Percentiles rank a stretch among this genome's conserved stretches.
These are phyloP conservation scores for Bombylius major DNA, from an alignment of 2,888 invertebrate species.

Conservation along the genomic window DNA sequence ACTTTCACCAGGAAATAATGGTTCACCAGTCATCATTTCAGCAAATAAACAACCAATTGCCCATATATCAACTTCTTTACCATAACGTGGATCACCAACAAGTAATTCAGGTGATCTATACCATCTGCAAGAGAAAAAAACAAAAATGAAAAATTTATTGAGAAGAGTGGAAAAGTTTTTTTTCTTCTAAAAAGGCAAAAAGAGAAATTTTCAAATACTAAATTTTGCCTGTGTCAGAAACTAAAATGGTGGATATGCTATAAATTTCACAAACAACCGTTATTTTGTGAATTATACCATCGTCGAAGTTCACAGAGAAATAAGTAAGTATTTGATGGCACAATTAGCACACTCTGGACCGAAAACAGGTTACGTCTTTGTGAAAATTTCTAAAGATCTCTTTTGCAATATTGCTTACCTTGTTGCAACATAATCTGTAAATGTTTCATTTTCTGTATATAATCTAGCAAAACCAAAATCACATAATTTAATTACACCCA, in stretches of 20 bases:
- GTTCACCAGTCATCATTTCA: conserved; percentile 78
- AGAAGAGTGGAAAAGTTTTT: not conserved
- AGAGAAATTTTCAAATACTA: too few species aligned
- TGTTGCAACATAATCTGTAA: conserved; percentile 84
- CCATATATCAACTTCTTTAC: conserved; percentile 74
- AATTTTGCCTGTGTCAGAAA: too few species aligned
- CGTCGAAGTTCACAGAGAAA: too few species aligned
- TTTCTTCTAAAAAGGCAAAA: too few species aligned
- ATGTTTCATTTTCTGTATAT: conserved; percentile 60
- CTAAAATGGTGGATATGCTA: too few species aligned
- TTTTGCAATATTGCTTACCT: conserved; percentile 26
- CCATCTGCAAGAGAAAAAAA: conserved; percentile 40
- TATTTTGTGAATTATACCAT: too few species aligned
- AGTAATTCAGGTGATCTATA: conserved; percentile 78
- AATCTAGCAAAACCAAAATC: conserved; percentile 80
- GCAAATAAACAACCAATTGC: conserved; percentile 73
- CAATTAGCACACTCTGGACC: too few species aligned
- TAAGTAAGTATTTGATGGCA: too few species aligned
- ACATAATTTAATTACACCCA: conserved; percentile 77
- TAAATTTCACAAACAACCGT: too few species aligned
- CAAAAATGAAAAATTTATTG: not conserved
- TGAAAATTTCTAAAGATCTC: too few species aligned
- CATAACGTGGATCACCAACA: conserved; percentile 63
- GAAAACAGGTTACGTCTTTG: too few species aligned
- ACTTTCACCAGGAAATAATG: conserved; percentile 78